These are phyloP conservation scores for Apodemia zela DNA, from an alignment of 2,888 invertebrate species.

Conservation along the genomic window DNA sequence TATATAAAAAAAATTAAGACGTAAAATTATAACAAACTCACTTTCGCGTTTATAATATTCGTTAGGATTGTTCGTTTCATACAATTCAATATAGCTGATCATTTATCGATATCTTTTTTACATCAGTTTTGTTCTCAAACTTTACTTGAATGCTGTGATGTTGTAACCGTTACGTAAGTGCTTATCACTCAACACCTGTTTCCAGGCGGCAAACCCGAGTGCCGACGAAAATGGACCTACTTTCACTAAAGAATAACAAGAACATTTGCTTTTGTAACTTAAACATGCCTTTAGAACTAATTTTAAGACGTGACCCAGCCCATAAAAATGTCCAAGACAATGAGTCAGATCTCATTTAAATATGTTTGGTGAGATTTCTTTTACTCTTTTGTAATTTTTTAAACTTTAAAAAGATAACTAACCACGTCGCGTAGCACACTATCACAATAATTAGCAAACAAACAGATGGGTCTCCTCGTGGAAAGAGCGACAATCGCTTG, in stretches of 20 bases:
- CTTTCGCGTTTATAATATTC: no score
- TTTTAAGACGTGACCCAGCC: slow-evolving; percentile 10
- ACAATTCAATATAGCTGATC: neutral
- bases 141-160: slow-evolving; percentile 3
- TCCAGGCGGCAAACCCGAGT: neutral
- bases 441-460: no score
- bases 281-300: slow-evolving; percentile 9
- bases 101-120: slow-evolving; percentile 6
- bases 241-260: slow-evolving; percentile 12
- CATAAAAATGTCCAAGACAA: slow-evolving; percentile 6
- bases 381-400: neutral
- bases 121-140: slow-evolving; percentile 11
- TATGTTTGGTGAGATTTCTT: neutral
- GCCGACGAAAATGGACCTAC: slow-evolving; percentile 9
- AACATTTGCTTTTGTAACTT: slow-evolving; percentile 1
- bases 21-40: no score
- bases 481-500: no score
- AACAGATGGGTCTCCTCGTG: no score
- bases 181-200: slow-evolving; percentile 11
- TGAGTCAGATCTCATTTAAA: neutral
- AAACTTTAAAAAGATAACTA: no score
- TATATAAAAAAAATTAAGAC: no score
- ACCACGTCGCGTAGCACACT: no score
- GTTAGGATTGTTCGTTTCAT: neutral
- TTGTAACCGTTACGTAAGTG: slow-evolving; percentile 6